Percentiles rank a stretch among this genome's conserved stretches.
Evolutionary conservation across 2,888 invertebrate species (phyloP).

Genomic region (Lacanobia wlatinum): DNA sequence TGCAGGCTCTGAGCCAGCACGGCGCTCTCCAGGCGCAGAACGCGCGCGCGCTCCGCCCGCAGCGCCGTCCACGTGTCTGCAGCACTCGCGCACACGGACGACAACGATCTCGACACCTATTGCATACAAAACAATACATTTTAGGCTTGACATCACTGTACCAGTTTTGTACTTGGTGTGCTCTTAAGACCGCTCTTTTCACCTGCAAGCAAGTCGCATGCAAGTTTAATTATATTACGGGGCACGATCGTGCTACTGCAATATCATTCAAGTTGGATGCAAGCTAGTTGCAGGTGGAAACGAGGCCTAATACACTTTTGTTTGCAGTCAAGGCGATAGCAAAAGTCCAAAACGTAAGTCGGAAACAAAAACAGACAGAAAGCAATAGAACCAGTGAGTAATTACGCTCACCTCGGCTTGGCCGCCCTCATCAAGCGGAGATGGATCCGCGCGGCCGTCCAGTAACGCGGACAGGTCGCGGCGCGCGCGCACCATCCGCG

Average conservation of each 20-base stretch:
- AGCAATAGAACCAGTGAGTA: neutral
- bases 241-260: too few relatives aligned
- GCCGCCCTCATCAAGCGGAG: conserved; percentile 66
- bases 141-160: neutral
- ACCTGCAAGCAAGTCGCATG: too few relatives aligned
- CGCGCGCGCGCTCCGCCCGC: conserved; percentile 82
- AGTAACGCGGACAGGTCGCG: conserved; percentile 78
- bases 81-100: conserved; percentile 79
- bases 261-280: too few relatives aligned
- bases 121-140: neutral
- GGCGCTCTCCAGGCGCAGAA: conserved; percentile 83
- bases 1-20: conserved; percentile 83
- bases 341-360: too few relatives aligned
- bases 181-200: too few relatives aligned
- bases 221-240: too few relatives aligned
- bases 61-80: conserved; percentile 85
- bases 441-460: conserved; percentile 72
- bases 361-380: neutral
- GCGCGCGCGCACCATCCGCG: conserved; percentile 78
- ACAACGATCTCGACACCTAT: conserved; percentile 79
- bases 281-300: too few relatives aligned
- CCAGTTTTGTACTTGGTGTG: neutral
- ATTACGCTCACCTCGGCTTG: conserved; percentile 72
- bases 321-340: too few relatives aligned
- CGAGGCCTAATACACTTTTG: too few relatives aligned